These are phyloP conservation scores for Leptinotarsa peninsularis DNA, from an alignment of 2,888 invertebrate genomes.

Conservation along the genomic window DNA sequence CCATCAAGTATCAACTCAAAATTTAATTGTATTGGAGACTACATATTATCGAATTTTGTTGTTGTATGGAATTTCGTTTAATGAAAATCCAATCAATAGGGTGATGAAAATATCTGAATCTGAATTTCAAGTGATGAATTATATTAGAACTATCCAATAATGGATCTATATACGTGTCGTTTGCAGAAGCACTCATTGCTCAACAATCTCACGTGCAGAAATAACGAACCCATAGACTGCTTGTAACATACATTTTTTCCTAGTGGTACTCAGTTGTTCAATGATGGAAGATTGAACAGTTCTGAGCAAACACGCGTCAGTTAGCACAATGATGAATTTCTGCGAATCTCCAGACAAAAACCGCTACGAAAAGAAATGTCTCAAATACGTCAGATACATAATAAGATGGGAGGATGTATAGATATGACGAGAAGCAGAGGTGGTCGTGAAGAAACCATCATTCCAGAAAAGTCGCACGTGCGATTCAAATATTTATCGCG, in stretches of 20 bases:
- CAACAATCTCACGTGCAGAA: constrained; percentile 1
- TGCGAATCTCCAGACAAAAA: constrained; percentile 22
- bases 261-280: background rate
- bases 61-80: too few relatives aligned
- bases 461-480: constrained; percentile 51
- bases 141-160: background rate
- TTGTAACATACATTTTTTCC: background rate
- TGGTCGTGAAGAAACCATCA: constrained; percentile 44
- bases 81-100: too few relatives aligned
- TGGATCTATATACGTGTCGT: background rate
- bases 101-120: too few relatives aligned
- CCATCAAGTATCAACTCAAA: too few relatives aligned
- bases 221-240: background rate
- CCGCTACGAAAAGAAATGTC: constrained; percentile 29
- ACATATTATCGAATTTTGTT: too few relatives aligned
- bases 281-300: constrained; percentile 2
- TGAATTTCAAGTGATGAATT: too few relatives aligned
- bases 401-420: constrained; percentile 13
- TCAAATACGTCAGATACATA: constrained; percentile 34
- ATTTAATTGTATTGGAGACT: too few relatives aligned
- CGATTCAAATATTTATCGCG: constrained; percentile 54
- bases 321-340: constrained; percentile 14
- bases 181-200: background rate
- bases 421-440: constrained; percentile 24
- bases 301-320: constrained; percentile 1